Percentiles rank a stretch among this genome's conserved stretches.
Conservation (phyloP, 2,797 vertebrate species). For the Acanthornis magna region DNA sequence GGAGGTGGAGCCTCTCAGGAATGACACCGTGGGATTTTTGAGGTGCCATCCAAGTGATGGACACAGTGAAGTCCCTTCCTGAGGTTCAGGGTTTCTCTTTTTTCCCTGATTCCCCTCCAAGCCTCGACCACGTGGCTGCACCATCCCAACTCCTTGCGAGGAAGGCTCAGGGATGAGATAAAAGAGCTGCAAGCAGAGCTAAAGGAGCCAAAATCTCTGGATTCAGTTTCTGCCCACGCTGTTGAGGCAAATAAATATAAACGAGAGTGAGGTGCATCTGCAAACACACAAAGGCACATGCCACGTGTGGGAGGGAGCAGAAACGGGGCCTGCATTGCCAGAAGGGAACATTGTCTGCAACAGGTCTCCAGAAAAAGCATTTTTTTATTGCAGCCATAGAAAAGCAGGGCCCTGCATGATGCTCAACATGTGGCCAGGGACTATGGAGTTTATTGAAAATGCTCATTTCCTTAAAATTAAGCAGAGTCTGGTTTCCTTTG, state of each 20-base stretch:
- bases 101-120: neutral
- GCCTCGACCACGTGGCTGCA: neutral
- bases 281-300: neutral
- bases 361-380: neutral
- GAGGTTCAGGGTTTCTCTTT: neutral
- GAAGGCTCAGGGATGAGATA: neutral
- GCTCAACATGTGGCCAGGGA: neutral
- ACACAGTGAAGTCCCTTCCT: neutral
- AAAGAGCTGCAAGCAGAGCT: neutral
- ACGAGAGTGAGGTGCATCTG: neutral
- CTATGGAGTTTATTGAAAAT: neutral
- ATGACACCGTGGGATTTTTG: neutral
- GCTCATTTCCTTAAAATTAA: neutral
- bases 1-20: neutral
- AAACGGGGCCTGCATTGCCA: neutral
- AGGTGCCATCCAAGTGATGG: neutral
- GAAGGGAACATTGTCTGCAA: neutral
- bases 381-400: neutral
- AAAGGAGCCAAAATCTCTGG: constrained; percentile 23
- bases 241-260: constrained; percentile 8
- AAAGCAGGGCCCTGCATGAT: neutral
- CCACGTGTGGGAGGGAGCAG: constrained; percentile 24
- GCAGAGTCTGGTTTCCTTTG: neutral
- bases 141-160: neutral
- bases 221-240: constrained; percentile 14